A percentile compares a stretch with the other conserved stretches of the same genome.
Evolutionary conservation across 2,113 vertebrate genomes (phyloP).

Genomic region (Chamaea fasciata): DNA sequence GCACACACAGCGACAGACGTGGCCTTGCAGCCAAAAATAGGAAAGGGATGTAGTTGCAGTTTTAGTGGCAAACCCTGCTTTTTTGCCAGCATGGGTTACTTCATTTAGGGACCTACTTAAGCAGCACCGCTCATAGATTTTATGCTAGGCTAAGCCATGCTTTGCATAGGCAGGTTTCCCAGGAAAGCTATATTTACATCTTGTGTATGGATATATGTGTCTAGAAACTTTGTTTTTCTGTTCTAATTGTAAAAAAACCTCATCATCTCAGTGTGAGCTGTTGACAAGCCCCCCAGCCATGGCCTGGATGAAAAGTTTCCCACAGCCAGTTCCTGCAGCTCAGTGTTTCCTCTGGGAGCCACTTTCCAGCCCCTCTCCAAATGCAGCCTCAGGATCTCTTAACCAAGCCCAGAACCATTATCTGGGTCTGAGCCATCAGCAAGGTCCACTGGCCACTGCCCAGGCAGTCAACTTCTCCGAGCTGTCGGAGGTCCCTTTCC

Average conservation of each 20-base stretch:
- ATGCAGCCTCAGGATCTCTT: not conserved
- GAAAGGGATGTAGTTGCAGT: not conserved
- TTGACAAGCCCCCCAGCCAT: not conserved
- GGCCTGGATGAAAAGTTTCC: not conserved
- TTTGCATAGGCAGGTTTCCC: not conserved
- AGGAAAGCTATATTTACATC: not conserved
- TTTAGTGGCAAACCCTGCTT: not conserved
- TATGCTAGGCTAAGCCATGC: not conserved
- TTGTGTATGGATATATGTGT: not conserved
- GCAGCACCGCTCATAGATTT: not conserved
- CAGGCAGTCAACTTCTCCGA: not conserved
- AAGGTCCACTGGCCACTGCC: not conserved
- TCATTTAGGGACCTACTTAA: not conserved
- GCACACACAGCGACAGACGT: rapidly evolving
- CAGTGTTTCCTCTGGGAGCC: not conserved
- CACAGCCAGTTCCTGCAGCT: not conserved
- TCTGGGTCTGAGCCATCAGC: not conserved
- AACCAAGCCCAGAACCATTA: rapidly evolving
- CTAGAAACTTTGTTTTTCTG: not conserved
- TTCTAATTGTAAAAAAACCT: not conserved
- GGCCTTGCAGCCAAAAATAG: not conserved
- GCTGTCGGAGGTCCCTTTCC: not conserved
- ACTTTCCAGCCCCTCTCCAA: not conserved
- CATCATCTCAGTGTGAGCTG: not conserved
- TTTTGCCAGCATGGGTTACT: not conserved